Evolutionary conservation across 2,888 invertebrate genomes (phyloP).

Genomic region (Masnerella sp.): DNA sequence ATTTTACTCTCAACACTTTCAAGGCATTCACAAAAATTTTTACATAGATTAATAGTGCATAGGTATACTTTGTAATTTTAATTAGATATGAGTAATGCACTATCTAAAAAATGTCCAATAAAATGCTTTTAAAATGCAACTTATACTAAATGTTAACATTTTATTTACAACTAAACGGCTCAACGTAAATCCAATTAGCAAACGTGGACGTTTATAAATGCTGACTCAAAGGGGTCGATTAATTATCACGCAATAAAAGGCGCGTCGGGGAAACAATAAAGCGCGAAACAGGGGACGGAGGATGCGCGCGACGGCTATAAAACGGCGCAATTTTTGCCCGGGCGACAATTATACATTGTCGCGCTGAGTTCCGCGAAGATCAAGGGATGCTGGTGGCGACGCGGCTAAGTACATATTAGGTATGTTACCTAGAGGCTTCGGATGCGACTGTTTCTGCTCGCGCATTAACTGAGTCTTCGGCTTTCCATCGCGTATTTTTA

Average conservation of each 20-base stretch:
- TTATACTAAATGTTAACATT: no score
- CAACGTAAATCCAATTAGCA: conserved; percentile 5
- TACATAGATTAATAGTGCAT: no score
- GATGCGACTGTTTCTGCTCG: conserved; percentile 67
- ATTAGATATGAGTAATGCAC: no score
- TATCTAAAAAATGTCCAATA: no score
- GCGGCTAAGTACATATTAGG: conserved; percentile 58
- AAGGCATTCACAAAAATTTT: no score
- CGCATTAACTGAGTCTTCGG: conserved; percentile 68
- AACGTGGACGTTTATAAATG: not conserved
- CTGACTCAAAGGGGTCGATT: conserved; percentile 6
- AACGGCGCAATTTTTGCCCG: conserved; percentile 17
- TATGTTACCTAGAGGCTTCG: conserved; percentile 58
- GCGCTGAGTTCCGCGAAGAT: conserved; percentile 41
- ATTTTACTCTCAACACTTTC: no score
- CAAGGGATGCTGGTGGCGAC: conserved; percentile 43
- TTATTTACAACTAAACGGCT: no score
- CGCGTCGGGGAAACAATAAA: not conserved
- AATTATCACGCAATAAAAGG: conserved; percentile 6
- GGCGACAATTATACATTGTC: conserved; percentile 28
- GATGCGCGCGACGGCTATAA: conserved; percentile 10
- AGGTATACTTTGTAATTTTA: no score
- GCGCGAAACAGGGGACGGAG: not conserved
- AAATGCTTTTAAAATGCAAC: no score
- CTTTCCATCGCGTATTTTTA: conserved; percentile 70